These are phyloP conservation scores for Zele albiditarsus DNA, from an alignment of 2,888 invertebrate species.

Conservation along the genomic window DNA sequence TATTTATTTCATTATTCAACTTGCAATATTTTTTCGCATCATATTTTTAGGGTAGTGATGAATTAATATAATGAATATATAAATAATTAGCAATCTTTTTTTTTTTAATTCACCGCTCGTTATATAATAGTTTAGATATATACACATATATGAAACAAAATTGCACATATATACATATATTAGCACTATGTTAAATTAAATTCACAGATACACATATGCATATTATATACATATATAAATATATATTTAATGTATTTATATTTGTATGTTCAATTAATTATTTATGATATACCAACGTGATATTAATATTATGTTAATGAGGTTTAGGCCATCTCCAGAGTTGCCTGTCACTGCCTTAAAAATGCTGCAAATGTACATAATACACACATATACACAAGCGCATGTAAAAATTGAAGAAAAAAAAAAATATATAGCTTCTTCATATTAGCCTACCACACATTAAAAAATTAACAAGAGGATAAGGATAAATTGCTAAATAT, in stretches of 20 bases:
- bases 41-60: constrained; percentile 20
- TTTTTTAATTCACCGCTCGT: constrained; percentile 15
- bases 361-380: constrained; percentile 32
- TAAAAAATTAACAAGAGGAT: too few species aligned
- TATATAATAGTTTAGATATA: neutral
- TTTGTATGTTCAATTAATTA: constrained; percentile 31
- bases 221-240: constrained; percentile 44
- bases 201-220: constrained; percentile 30
- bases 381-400: constrained; percentile 3
- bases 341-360: constrained; percentile 65
- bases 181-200: constrained; percentile 39
- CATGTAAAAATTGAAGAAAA: neutral
- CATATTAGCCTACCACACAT: too few species aligned
- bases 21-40: neutral
- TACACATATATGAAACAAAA: constrained; percentile 6
- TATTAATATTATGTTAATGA: constrained; percentile 39
- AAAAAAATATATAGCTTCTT: neutral
- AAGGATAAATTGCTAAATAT: too few species aligned
- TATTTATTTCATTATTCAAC: neutral
- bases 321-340: constrained; percentile 73
- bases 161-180: constrained; percentile 29
- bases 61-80: constrained; percentile 6
- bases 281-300: neutral
- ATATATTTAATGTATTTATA: constrained; percentile 44
- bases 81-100: neutral